Percentiles rank a stretch among this genome's conserved stretches.
Conservation (phyloP, 2,113 vertebrate genomes). For the Dryoscopus gambensis region DNA sequence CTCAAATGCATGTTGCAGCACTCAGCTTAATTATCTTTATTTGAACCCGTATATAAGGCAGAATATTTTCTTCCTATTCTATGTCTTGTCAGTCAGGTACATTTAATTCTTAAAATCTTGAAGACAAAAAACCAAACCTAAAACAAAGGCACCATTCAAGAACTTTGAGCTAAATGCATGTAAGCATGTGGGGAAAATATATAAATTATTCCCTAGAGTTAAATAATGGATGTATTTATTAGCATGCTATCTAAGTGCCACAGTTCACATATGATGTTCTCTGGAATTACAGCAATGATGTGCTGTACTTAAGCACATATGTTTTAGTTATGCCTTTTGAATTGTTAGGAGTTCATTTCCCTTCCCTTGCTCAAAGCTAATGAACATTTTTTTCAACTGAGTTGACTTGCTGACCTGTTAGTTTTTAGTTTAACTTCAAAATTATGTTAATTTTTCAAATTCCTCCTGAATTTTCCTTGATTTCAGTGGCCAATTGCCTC, state of each 20-base stretch:
- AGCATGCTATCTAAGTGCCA: neutral
- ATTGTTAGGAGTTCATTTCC: constrained; percentile 15
- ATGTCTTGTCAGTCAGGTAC: neutral
- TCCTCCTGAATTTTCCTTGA: constrained; percentile 4
- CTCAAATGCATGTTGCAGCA: neutral
- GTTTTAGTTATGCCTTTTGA: neutral
- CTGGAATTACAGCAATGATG: constrained; percentile 8
- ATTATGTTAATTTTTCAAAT: constrained; percentile 33
- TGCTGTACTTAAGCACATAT: neutral
- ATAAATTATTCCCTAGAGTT: neutral
- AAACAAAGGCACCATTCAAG: neutral
- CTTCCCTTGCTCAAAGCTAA: constrained; percentile 32
- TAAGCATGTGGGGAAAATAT: neutral
- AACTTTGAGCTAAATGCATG: neutral
- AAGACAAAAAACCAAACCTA: neutral
- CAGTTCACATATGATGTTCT: neutral
- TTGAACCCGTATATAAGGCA: neutral
- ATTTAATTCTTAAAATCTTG: neutral
- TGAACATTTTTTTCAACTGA: constrained; percentile 30
- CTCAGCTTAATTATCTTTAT: neutral
- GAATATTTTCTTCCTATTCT: neutral
- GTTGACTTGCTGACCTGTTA: constrained; percentile 2
- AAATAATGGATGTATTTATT: constrained; percentile 3
- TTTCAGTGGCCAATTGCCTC: constrained; percentile 5
- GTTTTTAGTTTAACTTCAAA: neutral